Percentiles rank a stretch among this genome's conserved stretches.
Conservation (phyloP, 2,888 invertebrate genomes). For the Hydropsyche betteni region DNA sequence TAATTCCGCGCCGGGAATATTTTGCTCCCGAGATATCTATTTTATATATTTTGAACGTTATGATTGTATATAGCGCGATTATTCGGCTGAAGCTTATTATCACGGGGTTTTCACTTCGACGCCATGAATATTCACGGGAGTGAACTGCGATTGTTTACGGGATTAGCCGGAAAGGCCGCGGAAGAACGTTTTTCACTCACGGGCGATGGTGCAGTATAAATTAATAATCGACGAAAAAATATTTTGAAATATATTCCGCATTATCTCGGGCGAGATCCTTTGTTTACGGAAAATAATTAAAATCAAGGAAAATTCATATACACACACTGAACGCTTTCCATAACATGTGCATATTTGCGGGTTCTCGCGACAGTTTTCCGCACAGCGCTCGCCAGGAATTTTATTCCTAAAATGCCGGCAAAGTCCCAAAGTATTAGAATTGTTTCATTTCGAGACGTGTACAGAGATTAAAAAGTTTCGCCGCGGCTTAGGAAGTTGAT, state of each 20-base stretch:
- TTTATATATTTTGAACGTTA: too few relatives aligned
- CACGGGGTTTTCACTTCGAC: conserved; percentile 27
- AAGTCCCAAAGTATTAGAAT: conserved; percentile 43
- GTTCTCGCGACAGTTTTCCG: too few relatives aligned
- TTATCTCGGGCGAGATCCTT: conserved; percentile 35
- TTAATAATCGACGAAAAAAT: neutral
- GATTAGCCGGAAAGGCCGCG: conserved; percentile 48
- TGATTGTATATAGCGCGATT: conserved; percentile 31
- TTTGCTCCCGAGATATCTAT: conserved; percentile 46
- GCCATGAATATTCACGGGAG: conserved; percentile 49
- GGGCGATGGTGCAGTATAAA: neutral
- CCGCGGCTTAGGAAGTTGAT: conserved; percentile 39
- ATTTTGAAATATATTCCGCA: neutral
- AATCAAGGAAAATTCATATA: neutral
- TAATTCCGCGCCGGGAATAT: conserved; percentile 45
- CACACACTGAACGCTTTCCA: neutral
- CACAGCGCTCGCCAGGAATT: conserved; percentile 24
- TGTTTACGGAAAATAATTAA: neutral
- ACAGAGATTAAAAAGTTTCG: conserved; percentile 46
- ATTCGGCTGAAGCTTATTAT: conserved; percentile 42
- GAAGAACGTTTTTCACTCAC: conserved; percentile 10
- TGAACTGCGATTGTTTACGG: conserved; percentile 50
- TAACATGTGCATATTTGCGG: neutral
- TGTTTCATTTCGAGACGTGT: conserved; percentile 43
- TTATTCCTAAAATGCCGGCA: conserved; percentile 45